Base-by-base conservation (phyloP, 2,888 invertebrate genomes). In the Lutraria lutraria region DNA sequence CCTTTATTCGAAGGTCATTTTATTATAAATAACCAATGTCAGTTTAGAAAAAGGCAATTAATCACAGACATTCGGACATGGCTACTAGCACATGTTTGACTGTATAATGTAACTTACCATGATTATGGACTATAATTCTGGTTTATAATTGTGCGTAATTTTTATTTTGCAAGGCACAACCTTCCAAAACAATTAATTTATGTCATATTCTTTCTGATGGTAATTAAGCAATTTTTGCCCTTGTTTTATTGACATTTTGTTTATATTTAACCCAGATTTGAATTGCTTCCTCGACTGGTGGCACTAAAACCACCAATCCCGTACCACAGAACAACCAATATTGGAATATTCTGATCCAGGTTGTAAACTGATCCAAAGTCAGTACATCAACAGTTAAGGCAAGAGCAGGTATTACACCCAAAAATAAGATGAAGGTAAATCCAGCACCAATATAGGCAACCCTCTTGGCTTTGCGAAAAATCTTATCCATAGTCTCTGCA, bases 251-350 rank as follows among this genome's bases (percentile, higher is more conserved):
- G 12, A 53, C 63, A 43, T 93, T 93, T 54, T 82, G 76, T 79
- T 90, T 89, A 16, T 91, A 81, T 85, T 92, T 91, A 16, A 89
- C 63, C 87, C 91, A 88, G 10, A 93, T 92, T 84, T 92, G 92
- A 21, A 85, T 34, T 10, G 91, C 90, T 87, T 93, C 93, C 81
- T 93, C 93, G 15, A 89, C 29, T n/a, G 93, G 93, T 2, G 93
- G 93, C 12, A 90, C 86, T 52, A 93, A 21, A 25, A 93, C 91
- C 16, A 92, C 93, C 31, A 92, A 81, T 10, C 86, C 85, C 0
- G 93, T 92, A 1, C 89, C 90, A 10, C 85, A 34, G 54, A 93
- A 89, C 52, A 90, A 88, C 83, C 89, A 92, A 8, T 89, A 85
- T 68, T 93, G 92, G 54, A 92, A 91, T n/a, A 85, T 86, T 29